Base-by-base conservation (phyloP, 2,797 vertebrate genomes). In the Neosilurus mollespiculum region DNA sequence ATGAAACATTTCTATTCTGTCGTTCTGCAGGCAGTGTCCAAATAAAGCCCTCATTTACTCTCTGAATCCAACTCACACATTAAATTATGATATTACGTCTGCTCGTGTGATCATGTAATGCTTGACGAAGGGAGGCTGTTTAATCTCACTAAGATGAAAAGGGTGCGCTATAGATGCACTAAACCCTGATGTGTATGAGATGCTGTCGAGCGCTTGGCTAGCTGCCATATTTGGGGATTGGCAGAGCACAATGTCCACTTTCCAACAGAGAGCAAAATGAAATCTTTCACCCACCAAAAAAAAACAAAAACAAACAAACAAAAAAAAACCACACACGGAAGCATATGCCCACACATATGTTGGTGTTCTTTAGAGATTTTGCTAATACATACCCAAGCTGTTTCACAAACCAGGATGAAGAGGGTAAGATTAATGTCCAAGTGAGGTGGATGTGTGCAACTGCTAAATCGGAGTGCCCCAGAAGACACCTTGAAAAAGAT, bases 211-310 rank as follows among this genome's bases (percentile, higher is more conserved):
- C n/a, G 11, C 77, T 78, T 80, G 76, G 80, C 70, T 64, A 53
- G 59, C 9, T 82, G 70, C 61, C 71, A n/a, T 20, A 24, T 75
- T 62, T 76, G 51, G 49, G 64, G 73, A 69, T 82, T 71, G 82
- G 53, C 54, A 26, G 61, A 84, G 65, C 7, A 43, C 8, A 14
- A 12, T 49, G 20, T 81, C 78, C 22, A 30, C 24, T 3, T 66
- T 34, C 83, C 70, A 75, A 62, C 58, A 37, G 70, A 78, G 56
- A 75, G 58, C 34, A 83, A 79, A 80, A 78, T 88, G 6, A 83
- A 81, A 81, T 77, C 71, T 88, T 87, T 75, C 80, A 26, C 51
- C 66, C 80, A 77, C 51, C 73, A 67, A 76, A 81, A 65, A 77
- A 61, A 66, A 83, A 20, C 30, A 78, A 0, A 37, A 76, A 30